phyloP scores from a whole-genome alignment of 2,113 vertebrate genomes.

The Lophotis ruficrista region DNA sequence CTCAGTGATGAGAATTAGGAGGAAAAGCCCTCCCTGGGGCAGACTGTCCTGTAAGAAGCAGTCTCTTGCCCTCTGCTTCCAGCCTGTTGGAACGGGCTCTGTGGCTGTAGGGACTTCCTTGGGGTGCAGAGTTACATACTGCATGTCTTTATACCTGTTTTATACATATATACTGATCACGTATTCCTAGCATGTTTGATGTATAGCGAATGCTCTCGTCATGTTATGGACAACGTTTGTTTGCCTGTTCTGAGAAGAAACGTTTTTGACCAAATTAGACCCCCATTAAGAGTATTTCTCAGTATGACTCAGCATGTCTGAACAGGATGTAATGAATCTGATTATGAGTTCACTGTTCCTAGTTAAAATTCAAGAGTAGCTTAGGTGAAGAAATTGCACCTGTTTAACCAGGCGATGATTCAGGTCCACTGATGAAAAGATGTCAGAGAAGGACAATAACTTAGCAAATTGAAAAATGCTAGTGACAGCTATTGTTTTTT shows the following conservation, averaged over 20 bases:
- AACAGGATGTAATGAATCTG: background rate
- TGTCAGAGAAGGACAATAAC: background rate
- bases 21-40: background rate
- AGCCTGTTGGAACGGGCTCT: background rate
- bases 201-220: background rate
- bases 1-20: background rate
- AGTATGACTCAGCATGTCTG: background rate
- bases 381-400: background rate
- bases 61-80: background rate
- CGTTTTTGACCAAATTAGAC: background rate
- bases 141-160: background rate
- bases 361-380: background rate
- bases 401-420: background rate
- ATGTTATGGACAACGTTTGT: background rate
- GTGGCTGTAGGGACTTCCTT: background rate
- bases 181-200: background rate
- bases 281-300: background rate
- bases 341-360: background rate
- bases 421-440: background rate
- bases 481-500: background rate
- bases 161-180: background rate
- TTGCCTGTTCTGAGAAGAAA: background rate
- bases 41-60: background rate
- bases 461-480: background rate
- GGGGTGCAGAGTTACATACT: background rate